These are phyloP conservation scores for Caligus rogercresseyi DNA, from an alignment of 1,140 invertebrate genomes.

Conservation along the genomic window DNA sequence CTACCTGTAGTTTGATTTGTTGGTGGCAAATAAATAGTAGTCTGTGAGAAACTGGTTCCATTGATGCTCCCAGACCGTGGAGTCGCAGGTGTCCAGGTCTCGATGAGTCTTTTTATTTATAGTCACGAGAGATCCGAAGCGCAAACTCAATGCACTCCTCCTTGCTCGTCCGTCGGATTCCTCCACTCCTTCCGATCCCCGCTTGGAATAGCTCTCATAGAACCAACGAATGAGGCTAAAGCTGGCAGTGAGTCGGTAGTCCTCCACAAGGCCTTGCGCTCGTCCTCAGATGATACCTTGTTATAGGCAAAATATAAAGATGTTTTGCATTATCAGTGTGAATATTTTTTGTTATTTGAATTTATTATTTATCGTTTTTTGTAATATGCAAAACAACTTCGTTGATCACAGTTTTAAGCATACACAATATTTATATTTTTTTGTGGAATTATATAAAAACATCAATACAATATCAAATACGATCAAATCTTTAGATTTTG, in stretches of 20 bases:
- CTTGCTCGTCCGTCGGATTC: background rate
- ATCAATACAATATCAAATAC: too few species aligned
- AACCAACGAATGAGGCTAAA: conserved; percentile 60
- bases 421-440: too few species aligned
- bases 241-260: conserved; percentile 71
- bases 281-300: conserved; percentile 40
- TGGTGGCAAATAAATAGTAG: conserved; percentile 51
- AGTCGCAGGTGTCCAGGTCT: conserved; percentile 5
- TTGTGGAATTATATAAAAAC: too few species aligned
- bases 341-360: too few species aligned
- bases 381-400: too few species aligned
- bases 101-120: background rate
- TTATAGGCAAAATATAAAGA: too few species aligned
- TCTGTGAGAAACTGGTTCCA: conserved; percentile 67
- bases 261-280: conserved; percentile 65
- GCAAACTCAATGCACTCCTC: background rate
- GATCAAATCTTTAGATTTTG: too few species aligned
- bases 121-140: background rate
- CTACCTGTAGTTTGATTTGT: conserved; percentile 31
- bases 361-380: too few species aligned
- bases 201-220: background rate
- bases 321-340: too few species aligned
- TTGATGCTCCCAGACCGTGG: conserved; percentile 49
- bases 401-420: too few species aligned
- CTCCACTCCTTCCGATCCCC: background rate